Conservation (phyloP, 2,888 invertebrate species). For the Ennomos quercinarius region DNA sequence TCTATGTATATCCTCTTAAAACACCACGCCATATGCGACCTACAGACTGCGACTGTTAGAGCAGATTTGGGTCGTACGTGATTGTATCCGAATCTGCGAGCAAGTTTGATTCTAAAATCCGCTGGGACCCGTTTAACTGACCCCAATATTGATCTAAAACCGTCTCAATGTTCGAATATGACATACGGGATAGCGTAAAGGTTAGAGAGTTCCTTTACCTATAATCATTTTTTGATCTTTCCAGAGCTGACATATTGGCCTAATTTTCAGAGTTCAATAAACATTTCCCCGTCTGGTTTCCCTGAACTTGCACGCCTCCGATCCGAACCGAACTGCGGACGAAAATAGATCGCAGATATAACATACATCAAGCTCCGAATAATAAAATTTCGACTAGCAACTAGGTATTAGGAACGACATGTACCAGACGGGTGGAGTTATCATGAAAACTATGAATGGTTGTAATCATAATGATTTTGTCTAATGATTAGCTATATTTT, state of each 20-base stretch:
- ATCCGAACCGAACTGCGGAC: conserved; percentile 51
- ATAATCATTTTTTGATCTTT: conserved; percentile 37
- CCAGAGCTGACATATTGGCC: conserved; percentile 62
- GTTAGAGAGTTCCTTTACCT: conserved; percentile 43
- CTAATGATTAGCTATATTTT: too few species aligned
- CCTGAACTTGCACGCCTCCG: conserved; percentile 76
- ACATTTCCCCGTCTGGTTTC: conserved; percentile 72
- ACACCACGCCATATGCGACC: conserved; percentile 48
- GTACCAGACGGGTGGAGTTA: neutral
- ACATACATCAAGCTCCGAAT: conserved; percentile 58
- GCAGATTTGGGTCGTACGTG: conserved; percentile 71
- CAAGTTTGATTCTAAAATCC: conserved; percentile 57
- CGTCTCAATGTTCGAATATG: conserved; percentile 28
- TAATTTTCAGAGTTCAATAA: conserved; percentile 69
- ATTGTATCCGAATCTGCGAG: conserved; percentile 56
- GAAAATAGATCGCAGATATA: conserved; percentile 61
- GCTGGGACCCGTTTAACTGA: conserved; percentile 53
- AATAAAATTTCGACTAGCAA: conserved; percentile 39
- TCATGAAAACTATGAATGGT: neutral
- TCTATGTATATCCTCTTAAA: conserved; percentile 25
- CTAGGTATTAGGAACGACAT: conserved; percentile 21
- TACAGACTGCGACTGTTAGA: conserved; percentile 50
- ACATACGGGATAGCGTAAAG: conserved; percentile 42
- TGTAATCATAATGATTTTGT: too few species aligned
- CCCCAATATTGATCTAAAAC: conserved; percentile 53